A percentile compares a stretch with the other conserved stretches of the same genome.
phyloP scores from a whole-genome alignment of 2,113 vertebrate genomes.

The Tragelaphus buxtoni region DNA sequence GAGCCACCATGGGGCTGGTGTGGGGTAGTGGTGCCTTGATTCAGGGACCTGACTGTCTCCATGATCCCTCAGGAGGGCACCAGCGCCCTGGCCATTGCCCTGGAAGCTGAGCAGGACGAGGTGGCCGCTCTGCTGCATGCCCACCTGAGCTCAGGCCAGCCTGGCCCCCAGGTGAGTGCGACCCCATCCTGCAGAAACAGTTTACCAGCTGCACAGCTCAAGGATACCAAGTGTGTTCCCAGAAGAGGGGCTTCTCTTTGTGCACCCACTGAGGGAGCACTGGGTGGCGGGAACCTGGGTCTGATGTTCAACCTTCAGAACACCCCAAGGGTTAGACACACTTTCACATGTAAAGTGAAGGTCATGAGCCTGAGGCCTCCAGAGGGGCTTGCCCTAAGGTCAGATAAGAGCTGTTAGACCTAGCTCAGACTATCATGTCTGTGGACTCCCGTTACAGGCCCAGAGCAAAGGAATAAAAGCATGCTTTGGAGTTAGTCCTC shows the following conservation, averaged over 20 bases:
- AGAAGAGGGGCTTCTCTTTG: not conserved
- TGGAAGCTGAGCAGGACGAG: slow-evolving; percentile 92
- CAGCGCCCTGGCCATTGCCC: slow-evolving; percentile 90
- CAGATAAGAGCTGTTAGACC: not conserved
- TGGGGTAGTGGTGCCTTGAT: no score
- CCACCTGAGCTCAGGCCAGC: slow-evolving; percentile 85
- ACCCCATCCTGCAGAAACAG: no score
- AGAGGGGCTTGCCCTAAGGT: not conserved
- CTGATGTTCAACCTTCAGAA: not conserved
- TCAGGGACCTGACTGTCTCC: not conserved
- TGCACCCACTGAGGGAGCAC: rapidly evolving
- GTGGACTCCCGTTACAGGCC: not conserved
- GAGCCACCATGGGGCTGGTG: slow-evolving; percentile 55
- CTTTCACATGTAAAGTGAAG: not conserved
- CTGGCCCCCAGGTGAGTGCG: slow-evolving; percentile 79
- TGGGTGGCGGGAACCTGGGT: not conserved
- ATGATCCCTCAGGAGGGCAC: slow-evolving; percentile 87
- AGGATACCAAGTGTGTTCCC: not conserved
- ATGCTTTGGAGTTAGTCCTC: not conserved
- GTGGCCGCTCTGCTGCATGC: slow-evolving; percentile 90
- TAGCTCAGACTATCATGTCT: not conserved
- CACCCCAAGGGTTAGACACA: rapidly evolving
- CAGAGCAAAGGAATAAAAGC: not conserved
- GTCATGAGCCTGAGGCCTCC: not conserved
- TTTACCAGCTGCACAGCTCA: not conserved